Conservation (phyloP, 2,888 invertebrate genomes). For the Drosophila borborema region DNA sequence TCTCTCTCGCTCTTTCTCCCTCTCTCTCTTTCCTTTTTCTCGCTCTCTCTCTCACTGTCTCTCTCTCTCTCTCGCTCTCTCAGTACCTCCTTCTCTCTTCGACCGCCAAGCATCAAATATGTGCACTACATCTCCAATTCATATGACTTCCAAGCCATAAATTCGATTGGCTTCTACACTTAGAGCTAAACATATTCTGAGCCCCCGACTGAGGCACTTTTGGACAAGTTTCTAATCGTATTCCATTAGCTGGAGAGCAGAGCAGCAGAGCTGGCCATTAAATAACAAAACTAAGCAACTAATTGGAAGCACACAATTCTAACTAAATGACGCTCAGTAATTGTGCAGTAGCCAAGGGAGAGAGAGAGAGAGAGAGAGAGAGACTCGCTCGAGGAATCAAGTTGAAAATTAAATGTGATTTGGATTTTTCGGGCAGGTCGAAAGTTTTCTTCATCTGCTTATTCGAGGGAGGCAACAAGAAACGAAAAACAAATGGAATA, state of each 20-base stretch:
- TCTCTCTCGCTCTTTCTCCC: too few relatives aligned
- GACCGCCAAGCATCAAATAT: too few relatives aligned
- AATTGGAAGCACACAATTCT: slow-evolving; percentile 68
- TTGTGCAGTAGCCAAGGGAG: slow-evolving; percentile 24
- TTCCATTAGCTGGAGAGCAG: neutral
- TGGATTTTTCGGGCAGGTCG: slow-evolving; percentile 10
- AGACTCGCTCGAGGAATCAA: slow-evolving; percentile 22
- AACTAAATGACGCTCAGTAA: slow-evolving; percentile 49
- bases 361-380: neutral
- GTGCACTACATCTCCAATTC: neutral
- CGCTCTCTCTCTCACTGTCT: too few relatives aligned
- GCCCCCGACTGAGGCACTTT: neutral
- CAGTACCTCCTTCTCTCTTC: too few relatives aligned
- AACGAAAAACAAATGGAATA: slow-evolving; percentile 63
- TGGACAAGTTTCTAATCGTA: neutral
- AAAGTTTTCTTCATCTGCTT: neutral
- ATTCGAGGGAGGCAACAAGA: neutral
- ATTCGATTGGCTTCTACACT: neutral
- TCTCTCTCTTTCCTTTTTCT: too few relatives aligned
- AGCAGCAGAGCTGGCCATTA: slow-evolving; percentile 26
- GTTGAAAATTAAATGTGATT: slow-evolving; percentile 59
- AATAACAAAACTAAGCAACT: slow-evolving; percentile 40
- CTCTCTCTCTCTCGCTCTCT: too few relatives aligned
- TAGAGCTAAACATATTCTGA: neutral
- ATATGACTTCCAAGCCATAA: neutral